phyloP scores from a whole-genome alignment of 2,888 invertebrate genomes.

The Ophion slaviceki region DNA sequence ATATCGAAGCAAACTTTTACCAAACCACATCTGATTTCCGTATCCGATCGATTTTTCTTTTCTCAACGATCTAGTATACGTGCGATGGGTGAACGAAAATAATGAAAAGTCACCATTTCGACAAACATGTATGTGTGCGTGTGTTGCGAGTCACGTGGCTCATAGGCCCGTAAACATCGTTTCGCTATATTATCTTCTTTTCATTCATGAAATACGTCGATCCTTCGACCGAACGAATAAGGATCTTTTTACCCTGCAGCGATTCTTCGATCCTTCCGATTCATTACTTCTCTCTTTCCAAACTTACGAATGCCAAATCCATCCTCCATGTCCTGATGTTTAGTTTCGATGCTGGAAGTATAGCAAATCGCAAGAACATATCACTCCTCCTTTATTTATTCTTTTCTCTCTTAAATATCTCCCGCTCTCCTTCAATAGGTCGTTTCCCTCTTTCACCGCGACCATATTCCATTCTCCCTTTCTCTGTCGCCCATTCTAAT shows the following conservation, averaged over 20 bases:
- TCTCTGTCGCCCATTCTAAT: neutral
- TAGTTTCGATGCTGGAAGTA: constrained; percentile 33
- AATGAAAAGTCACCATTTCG: constrained; percentile 48
- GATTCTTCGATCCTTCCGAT: neutral
- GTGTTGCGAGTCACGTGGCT: constrained; percentile 72
- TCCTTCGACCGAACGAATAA: neutral
- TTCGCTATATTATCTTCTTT: constrained; percentile 45
- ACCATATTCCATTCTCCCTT: constrained; percentile 7
- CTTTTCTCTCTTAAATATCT: neutral
- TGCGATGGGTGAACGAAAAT: constrained; percentile 61
- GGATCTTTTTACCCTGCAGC: neutral
- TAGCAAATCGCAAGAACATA: constrained; percentile 71
- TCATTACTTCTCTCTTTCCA: neutral
- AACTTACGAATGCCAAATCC: constrained; percentile 30
- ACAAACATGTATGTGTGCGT: constrained; percentile 28
- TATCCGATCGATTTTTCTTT: constrained; percentile 62
- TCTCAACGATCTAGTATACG: constrained; percentile 68
- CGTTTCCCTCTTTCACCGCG: constrained; percentile 48
- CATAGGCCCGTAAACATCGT: constrained; percentile 42
- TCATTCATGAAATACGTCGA: neutral
- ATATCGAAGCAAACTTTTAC: constrained; percentile 70
- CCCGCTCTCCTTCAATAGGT: neutral
- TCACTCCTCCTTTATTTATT: constrained; percentile 12
- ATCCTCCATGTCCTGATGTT: constrained; percentile 28
- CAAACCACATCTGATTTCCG: constrained; percentile 57